A percentile compares a stretch with the other conserved stretches of the same genome.
Conservation (phyloP, 2,113 vertebrate genomes). For the Dipodomys spectabilis region DNA sequence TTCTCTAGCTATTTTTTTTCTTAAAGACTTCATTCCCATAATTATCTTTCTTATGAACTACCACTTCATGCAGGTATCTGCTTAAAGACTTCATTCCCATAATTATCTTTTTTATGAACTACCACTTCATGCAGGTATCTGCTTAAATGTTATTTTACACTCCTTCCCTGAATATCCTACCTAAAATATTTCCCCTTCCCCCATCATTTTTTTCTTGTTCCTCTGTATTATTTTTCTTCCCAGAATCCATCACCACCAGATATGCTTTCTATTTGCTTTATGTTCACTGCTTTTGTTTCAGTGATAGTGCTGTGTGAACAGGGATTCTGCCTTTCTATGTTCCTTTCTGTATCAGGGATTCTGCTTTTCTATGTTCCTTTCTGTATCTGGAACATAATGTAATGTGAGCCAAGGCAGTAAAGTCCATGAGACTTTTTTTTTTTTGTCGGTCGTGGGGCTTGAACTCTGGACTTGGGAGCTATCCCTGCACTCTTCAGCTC, state of each 20-base stretch:
- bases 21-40: background rate
- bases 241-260: background rate
- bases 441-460: too few relatives aligned
- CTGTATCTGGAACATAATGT: background rate
- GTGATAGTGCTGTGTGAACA: background rate
- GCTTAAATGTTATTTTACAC: background rate
- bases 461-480: too few relatives aligned
- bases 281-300: background rate
- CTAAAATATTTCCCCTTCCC: background rate
- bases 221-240: background rate
- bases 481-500: too few relatives aligned
- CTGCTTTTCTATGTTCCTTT: background rate
- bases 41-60: background rate
- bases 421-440: too few relatives aligned
- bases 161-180: background rate
- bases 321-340: conserved; percentile 21
- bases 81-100: background rate
- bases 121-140: background rate
- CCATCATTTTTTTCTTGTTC: background rate
- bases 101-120: background rate
- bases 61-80: background rate
- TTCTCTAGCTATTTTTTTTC: background rate
- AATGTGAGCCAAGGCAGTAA: too few relatives aligned
- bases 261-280: background rate
- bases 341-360: too few relatives aligned